Base-by-base conservation (phyloP, 1,140 invertebrate genomes). In the Mycetomoellerius zeteki region DNA sequence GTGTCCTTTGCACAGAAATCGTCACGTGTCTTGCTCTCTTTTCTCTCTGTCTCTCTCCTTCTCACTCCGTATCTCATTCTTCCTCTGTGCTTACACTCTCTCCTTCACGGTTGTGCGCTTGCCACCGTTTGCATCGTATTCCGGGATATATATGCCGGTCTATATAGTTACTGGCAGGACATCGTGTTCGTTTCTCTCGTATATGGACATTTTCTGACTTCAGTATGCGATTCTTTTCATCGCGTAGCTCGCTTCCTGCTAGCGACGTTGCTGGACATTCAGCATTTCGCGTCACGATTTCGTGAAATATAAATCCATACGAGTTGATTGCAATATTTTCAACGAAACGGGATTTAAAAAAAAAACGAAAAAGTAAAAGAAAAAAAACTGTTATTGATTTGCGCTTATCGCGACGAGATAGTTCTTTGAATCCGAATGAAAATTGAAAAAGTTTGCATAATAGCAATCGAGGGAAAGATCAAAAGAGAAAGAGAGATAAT, bases 151-250 rank as follows among this genome's bases (percentile, higher is more conserved):
- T 84, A 47, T 47, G 67, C 24, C 33, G 19, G 69, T 75, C 43
- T 50, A 60, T 75, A 73, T 27, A 72, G 78, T 60, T 30, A 50
- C 21, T 54, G 14, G 37, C 16, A 33, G 37, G 14, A 75, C 69
- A 60, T 84, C 80, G 69, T 60, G 37, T 81, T 8, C 58, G 47
- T 64, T 27, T 27, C 30, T 27, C 47, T 24, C 50, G 21, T 56
- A 58, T 81, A 75, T 84, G 43, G 24, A 84, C 37, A 75, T 84
- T 84, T 84, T 84, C 54, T 84, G 69, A 84, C 80, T 84, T 47
- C 37, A 24, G 69, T 60, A 82, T 62, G 84, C 86, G 86, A 73
- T 81, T 81, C 88, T 90, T 92, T 91, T 81, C 86, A 69, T 50
- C 21, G 21, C 65, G 21, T 50, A 69, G 87, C 88, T 91, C 91